A percentile compares a stretch with the other conserved stretches of the same genome.
Evolutionary conservation across 2,797 vertebrate genomes (phyloP).

Genomic region (Silurus aristotelis): DNA sequence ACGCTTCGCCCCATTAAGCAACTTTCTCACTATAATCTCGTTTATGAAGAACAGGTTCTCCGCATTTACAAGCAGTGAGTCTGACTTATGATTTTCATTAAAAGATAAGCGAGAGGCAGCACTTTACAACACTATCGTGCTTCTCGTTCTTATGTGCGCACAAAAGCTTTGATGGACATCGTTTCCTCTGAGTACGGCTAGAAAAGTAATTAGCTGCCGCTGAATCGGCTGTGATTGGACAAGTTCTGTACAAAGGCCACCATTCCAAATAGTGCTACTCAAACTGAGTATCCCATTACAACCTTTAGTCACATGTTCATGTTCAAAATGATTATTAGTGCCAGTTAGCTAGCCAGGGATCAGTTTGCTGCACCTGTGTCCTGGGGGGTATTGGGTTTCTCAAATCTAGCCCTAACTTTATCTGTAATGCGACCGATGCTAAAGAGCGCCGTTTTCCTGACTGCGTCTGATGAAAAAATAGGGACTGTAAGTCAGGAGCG

Average conservation of each 20-base stretch:
- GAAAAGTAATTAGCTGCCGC: neutral
- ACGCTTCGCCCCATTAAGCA: neutral
- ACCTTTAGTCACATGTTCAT: neutral
- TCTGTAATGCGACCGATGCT: neutral
- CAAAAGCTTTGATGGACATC: constrained; percentile 31
- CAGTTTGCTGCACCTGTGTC: neutral
- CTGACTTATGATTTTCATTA: constrained; percentile 69
- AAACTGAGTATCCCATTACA: neutral
- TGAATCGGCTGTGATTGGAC: neutral
- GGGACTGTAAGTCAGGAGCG: constrained; percentile 60
- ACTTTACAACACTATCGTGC: constrained; percentile 30
- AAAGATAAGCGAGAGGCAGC: constrained; percentile 45
- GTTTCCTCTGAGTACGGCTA: neutral
- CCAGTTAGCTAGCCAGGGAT: neutral
- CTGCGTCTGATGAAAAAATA: constrained; percentile 56
- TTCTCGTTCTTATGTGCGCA: neutral
- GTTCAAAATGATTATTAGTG: neutral
- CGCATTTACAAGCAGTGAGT: constrained; percentile 34
- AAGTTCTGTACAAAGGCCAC: neutral
- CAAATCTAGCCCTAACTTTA: neutral
- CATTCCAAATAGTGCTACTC: neutral
- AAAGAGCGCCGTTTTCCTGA: constrained; percentile 12
- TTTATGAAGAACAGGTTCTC: neutral
- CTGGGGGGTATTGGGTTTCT: neutral
- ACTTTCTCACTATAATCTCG: neutral